Percentiles rank a stretch among this genome's conserved stretches.
Conservation (phyloP, 2,113 vertebrate species). For the Anhinga anhinga region DNA sequence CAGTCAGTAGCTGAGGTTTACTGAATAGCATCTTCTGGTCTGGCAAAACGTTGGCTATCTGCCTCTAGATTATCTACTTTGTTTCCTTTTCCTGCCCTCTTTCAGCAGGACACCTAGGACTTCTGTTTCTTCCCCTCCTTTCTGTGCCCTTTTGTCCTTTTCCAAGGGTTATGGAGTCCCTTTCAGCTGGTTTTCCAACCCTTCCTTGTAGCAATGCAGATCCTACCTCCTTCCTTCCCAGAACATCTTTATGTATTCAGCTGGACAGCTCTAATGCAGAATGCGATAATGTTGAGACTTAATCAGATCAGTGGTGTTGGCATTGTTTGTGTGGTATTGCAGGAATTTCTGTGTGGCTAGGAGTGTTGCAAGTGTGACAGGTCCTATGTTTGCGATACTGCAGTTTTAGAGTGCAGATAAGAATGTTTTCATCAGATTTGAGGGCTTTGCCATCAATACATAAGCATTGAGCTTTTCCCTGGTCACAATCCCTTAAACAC, state of each 20-base stretch:
- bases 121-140: background rate
- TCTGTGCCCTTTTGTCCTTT: background rate
- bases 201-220: background rate
- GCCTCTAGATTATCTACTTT: background rate
- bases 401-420: background rate
- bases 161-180: background rate
- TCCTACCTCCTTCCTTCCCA: background rate
- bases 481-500: background rate
- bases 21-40: background rate
- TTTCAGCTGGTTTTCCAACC: background rate
- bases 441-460: background rate
- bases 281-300: background rate
- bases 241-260: background rate
- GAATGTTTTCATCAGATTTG: background rate
- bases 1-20: background rate
- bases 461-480: background rate
- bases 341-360: background rate
- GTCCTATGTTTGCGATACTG: background rate
- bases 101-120: background rate
- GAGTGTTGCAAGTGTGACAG: background rate
- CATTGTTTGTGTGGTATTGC: background rate
- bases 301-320: background rate
- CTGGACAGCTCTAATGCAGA: background rate
- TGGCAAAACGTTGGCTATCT: background rate
- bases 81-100: background rate